Evolutionary conservation across 2,797 vertebrate genomes (phyloP), one percentile per base, ranked within the genome.

Genomic region (Eulemur mongoz): DNA sequence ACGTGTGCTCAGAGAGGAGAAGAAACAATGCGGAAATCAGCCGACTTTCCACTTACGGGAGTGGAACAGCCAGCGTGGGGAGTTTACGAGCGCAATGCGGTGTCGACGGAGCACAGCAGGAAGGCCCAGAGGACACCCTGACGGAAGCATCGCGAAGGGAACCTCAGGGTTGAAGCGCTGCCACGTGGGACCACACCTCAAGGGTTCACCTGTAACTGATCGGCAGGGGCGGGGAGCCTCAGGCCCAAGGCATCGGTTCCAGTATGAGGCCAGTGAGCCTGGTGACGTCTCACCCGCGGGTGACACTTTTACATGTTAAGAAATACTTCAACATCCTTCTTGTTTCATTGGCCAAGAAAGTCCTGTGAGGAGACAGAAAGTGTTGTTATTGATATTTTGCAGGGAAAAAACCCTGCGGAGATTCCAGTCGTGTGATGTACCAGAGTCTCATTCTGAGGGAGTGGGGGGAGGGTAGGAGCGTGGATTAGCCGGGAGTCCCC

Each of bases 31-130:
- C 4, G 13, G 22, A 32, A 9, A 72, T 25, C 32, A 1, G 23
- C 11, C 10, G 0, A 0, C 38, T 5, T 10, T 8, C 4, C 5
- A 1, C n/a, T n/a, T 11, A 7, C 2, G 52, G 5, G 0, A 0
- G n/a, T 6, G 7, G 22, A 14, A 14, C 25, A 15, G 7, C 72
- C 15, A 5, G 15, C 22, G 1, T 10, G 14, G 2, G 12, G 30
- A 20, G 45, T 40, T 4, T 0, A 9, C 2, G 9, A 18, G 13
- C 3, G 1, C 5, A 1, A 7, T 4, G 23, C 27, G 0, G 4
- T 7, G 63, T 2, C 4, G 0, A 1, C 0, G 0, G 25, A 45
- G 3, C 9, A 3, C 2, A 0, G 1, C 23, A 20, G 23, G 63
- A 52, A 1, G 5, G 20, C 14, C 50, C 8, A 20, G 48, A 54